These are phyloP conservation scores for Agrochola lota DNA, from an alignment of 2,888 invertebrate genomes.

Conservation along the genomic window DNA sequence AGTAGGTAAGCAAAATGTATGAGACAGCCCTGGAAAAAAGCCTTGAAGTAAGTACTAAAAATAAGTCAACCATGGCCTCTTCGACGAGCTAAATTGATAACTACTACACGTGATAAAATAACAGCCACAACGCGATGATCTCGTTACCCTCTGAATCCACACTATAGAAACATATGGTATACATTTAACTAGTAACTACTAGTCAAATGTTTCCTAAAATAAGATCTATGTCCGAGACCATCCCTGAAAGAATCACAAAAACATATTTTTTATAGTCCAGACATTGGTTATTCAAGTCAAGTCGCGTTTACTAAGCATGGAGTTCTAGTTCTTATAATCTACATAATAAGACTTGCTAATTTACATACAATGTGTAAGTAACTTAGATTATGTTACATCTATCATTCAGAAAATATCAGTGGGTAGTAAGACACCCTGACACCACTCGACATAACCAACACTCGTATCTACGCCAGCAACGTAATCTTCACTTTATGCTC, in stretches of 20 bases:
- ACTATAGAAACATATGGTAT: neutral
- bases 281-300: neutral
- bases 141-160: neutral
- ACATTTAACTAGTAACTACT: neutral
- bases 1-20: neutral
- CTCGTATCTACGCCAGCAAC: neutral
- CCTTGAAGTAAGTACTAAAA: slow-evolving; percentile 6
- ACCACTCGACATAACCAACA: slow-evolving; percentile 3
- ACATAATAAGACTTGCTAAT: neutral
- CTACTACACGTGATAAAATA: neutral
- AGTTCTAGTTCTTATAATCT: neutral
- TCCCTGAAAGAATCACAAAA: neutral
- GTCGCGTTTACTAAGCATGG: neutral
- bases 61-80: neutral
- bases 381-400: neutral
- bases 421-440: neutral
- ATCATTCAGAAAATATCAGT: neutral
- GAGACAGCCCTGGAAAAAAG: neutral
- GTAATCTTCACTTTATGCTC: slow-evolving; percentile 1
- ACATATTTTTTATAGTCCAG: neutral
- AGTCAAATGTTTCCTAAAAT: neutral
- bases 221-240: neutral
- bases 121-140: slow-evolving; percentile 6
- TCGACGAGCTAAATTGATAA: slow-evolving; percentile 31
- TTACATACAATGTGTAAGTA: neutral